Evolutionary conservation across 2,888 invertebrate genomes (phyloP).

Genomic region (Athetis lepigone): DNA sequence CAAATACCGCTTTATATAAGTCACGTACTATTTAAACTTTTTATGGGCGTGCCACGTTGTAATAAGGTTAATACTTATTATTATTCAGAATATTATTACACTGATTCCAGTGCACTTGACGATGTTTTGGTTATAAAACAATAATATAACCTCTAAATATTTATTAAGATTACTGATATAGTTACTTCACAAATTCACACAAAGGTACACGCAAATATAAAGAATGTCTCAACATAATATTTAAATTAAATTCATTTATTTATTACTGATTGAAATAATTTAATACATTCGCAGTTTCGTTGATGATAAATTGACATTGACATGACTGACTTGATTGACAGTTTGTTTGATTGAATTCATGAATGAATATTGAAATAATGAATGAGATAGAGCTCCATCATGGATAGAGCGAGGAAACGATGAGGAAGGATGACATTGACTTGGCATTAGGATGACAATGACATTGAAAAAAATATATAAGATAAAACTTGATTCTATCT

Average conservation of each 20-base stretch:
- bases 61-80: background rate
- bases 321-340: background rate
- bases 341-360: too few species aligned
- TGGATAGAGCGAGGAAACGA: too few species aligned
- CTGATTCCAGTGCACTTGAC: background rate
- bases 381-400: too few species aligned
- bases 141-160: slow-evolving; percentile 52
- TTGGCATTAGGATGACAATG: background rate
- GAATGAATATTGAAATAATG: too few species aligned
- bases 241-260: background rate
- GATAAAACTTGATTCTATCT: too few species aligned
- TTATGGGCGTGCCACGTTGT: background rate
- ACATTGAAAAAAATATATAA: background rate
- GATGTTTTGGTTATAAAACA: slow-evolving; percentile 42
- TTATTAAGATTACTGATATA: background rate
- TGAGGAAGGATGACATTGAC: background rate
- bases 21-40: background rate
- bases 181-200: background rate
- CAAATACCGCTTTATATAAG: background rate
- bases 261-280: background rate
- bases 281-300: background rate
- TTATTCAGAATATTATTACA: background rate
- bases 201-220: background rate
- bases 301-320: background rate
- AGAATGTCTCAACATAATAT: too few species aligned